A percentile compares a stretch with the other conserved stretches of the same genome.
Evolutionary conservation across 2,888 invertebrate genomes (phyloP).

Genomic region (Agriopis leucophaearia): DNA sequence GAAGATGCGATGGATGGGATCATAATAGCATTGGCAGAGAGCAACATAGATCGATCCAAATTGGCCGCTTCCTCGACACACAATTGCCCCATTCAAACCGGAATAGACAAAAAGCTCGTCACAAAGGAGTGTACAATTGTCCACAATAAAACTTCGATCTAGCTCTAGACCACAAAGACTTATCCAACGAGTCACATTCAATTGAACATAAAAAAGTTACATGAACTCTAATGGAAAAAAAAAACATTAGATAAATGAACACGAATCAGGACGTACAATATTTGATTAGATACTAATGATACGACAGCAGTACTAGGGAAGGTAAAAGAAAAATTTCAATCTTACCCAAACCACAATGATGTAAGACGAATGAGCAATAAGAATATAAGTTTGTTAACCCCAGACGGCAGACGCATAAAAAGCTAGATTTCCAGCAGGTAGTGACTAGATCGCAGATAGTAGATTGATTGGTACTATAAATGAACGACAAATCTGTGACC

Average conservation of each 20-base stretch:
- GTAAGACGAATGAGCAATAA: slow-evolving; percentile 85
- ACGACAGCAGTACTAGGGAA: slow-evolving; percentile 60
- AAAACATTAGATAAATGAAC: slow-evolving; percentile 52
- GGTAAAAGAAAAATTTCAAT: slow-evolving; percentile 71
- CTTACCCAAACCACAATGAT: slow-evolving; percentile 78
- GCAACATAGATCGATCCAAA: slow-evolving; percentile 58
- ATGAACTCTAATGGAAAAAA: slow-evolving; percentile 45
- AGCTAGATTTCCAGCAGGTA: slow-evolving; percentile 79
- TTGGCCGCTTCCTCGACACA: slow-evolving; percentile 73
- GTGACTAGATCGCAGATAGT: slow-evolving; percentile 80
- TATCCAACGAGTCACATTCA: slow-evolving; percentile 51
- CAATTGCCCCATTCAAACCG: slow-evolving; percentile 74
- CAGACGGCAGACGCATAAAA: slow-evolving; percentile 82
- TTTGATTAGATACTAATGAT: slow-evolving; percentile 65
- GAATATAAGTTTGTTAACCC: slow-evolving; percentile 80
- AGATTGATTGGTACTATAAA: slow-evolving; percentile 84
- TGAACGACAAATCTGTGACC: slow-evolving; percentile 76
- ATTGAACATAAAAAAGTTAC: slow-evolving; percentile 51
- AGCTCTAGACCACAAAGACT: slow-evolving; percentile 55
- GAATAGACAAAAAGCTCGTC: slow-evolving; percentile 73
- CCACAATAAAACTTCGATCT: slow-evolving; percentile 58
- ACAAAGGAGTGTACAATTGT: slow-evolving; percentile 71
- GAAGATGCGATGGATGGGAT: slow-evolving; percentile 27
- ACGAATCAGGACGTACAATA: slow-evolving; percentile 57
- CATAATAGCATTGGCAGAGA: slow-evolving; percentile 27